Percentiles rank a stretch among this genome's conserved stretches.
Conservation (phyloP, 2,797 vertebrate genomes). For the Mareca strepera region DNA sequence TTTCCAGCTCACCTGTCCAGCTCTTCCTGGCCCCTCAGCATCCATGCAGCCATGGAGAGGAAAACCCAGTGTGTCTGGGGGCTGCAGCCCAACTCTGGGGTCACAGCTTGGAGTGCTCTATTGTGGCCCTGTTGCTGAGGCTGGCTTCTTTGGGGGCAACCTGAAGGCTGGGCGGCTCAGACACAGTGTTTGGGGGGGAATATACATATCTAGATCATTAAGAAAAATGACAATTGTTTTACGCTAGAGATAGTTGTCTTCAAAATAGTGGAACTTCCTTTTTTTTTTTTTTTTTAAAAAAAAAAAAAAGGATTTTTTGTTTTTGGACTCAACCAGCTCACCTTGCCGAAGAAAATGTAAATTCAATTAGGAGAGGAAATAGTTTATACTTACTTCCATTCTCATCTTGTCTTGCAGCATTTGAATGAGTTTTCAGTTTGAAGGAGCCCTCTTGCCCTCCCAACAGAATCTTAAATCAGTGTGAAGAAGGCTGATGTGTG, state of each 20-base stretch:
- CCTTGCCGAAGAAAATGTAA: background rate
- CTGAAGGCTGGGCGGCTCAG: background rate
- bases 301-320: background rate
- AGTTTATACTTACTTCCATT: background rate
- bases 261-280: background rate
- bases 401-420: background rate
- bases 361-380: background rate
- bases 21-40: background rate
- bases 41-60: background rate
- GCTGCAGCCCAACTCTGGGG: accelerated
- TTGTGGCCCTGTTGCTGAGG: background rate
- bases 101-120: background rate
- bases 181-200: background rate
- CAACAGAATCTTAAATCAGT: background rate
- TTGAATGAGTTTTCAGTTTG: background rate
- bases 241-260: background rate
- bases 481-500: background rate
- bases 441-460: accelerated
- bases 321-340: background rate
- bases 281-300: too few relatives aligned
- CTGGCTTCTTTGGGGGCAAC: background rate
- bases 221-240: background rate
- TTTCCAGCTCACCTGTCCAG: background rate
- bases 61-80: background rate
- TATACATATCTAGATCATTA: background rate